Evolutionary conservation across 2,888 invertebrate species (phyloP).

Genomic region (Nymphalis polychloros): DNA sequence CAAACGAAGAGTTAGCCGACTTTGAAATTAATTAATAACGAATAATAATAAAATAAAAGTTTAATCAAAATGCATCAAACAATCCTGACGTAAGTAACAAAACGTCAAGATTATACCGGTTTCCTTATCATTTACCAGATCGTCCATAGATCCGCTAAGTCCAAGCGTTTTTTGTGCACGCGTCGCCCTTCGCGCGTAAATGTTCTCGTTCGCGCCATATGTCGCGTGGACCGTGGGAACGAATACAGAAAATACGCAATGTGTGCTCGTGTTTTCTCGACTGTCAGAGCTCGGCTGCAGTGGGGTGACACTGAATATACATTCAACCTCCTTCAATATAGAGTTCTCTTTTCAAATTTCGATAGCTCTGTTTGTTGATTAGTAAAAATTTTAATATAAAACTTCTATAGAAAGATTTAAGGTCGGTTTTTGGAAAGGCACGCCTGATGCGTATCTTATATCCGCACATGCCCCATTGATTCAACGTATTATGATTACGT

Average conservation of each 20-base stretch:
- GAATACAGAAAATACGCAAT: slow-evolving; percentile 70
- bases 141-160: slow-evolving; percentile 75
- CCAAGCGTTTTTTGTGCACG: slow-evolving; percentile 74
- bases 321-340: slow-evolving; percentile 42
- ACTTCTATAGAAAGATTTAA: slow-evolving; percentile 16
- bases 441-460: slow-evolving; percentile 26
- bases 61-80: neutral
- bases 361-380: slow-evolving; percentile 6
- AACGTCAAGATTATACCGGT: slow-evolving; percentile 36
- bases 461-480: slow-evolving; percentile 67
- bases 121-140: slow-evolving; percentile 53
- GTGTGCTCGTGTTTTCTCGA: slow-evolving; percentile 66
- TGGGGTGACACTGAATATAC: slow-evolving; percentile 33
- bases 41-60: neutral
- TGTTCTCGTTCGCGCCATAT: slow-evolving; percentile 77
- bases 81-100: neutral
- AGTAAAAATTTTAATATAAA: slow-evolving; percentile 21
- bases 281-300: slow-evolving; percentile 54
- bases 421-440: slow-evolving; percentile 35
- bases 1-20: neutral
- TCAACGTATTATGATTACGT: slow-evolving; percentile 67
- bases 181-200: slow-evolving; percentile 73
- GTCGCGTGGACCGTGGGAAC: slow-evolving; percentile 79
- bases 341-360: slow-evolving; percentile 48
- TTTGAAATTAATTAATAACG: too few species aligned